phyloP scores from a whole-genome alignment of 1,140 invertebrate species.

The Drosophila grimshawi region DNA sequence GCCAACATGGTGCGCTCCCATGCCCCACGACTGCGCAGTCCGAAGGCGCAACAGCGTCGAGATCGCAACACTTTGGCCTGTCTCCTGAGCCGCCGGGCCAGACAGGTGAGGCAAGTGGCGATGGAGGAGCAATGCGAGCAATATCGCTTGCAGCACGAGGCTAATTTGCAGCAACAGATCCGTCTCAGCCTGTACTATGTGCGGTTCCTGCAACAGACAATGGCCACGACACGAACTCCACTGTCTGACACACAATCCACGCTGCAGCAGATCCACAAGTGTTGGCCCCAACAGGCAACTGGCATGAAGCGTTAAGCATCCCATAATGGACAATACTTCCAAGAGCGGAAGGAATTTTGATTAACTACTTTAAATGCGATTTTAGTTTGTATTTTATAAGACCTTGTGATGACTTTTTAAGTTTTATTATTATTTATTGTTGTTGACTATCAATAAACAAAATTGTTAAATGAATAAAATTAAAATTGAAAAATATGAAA shows the following conservation, averaged over 20 bases:
- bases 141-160: constrained; percentile 49
- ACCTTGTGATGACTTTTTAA: constrained; percentile 60
- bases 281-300: constrained; percentile 8
- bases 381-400: constrained; percentile 7
- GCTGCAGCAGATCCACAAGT: constrained; percentile 3
- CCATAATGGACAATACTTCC: background rate
- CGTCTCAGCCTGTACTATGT: constrained; percentile 67
- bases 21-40: constrained; percentile 49
- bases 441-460: constrained; percentile 58
- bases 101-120: constrained; percentile 53
- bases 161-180: constrained; percentile 57
- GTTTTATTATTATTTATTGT: constrained; percentile 44
- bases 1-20: constrained; percentile 61
- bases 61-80: constrained; percentile 62
- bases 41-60: constrained; percentile 60
- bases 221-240: constrained; percentile 26
- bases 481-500: too few relatives aligned
- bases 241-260: constrained; percentile 18
- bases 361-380: background rate
- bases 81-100: constrained; percentile 49
- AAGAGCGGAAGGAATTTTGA: background rate
- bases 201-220: constrained; percentile 53
- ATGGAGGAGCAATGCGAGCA: constrained; percentile 55
- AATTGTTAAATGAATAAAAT: constrained; percentile 45
- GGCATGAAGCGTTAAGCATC: constrained; percentile 7